Evolutionary conservation across 2,113 vertebrate species (phyloP), one percentile per base, ranked within the genome.

Genomic region (Heptranchias perlo): DNA sequence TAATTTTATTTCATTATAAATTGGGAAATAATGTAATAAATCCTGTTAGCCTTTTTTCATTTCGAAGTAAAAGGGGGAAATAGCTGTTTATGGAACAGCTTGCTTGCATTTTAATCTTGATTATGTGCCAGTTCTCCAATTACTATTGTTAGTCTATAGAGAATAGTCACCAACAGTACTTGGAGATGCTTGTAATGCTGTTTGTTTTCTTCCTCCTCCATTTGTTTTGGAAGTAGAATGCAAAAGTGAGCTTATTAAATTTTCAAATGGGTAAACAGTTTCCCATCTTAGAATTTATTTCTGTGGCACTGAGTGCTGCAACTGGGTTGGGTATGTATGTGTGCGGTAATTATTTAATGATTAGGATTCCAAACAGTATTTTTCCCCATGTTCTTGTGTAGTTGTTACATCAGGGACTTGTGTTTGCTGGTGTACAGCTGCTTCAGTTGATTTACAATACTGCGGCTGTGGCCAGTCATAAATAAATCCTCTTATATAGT

Each of bases 401-500:
- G 96, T 97, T 97, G 97, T 97, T 97, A 97, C 98, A 98, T 98
- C 97, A 97, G 98, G 98, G 98, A 98, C 98, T 97, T 97, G 97
- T 97, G 98, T 98, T 98, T 98, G 97, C 97, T 96, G 96, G 98
- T 96, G 97, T 98, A 97, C 98, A 99, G 98, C 98, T 99, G 98
- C 98, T 98, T 97, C 97, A 98, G 98, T 97, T 99, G 98, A 98
- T 99, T 98, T 98, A 98, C 98, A 98, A 97, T 97, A 97, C 98
- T 97, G 97, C 96, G 98, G 98, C 98, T 98, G 98, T 98, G 98
- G 98, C 98, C 98, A 98, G 98, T 98, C 98, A 98, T 99, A 98
- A 99, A 99, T 99, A 99, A 98, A 98, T 98, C 98, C 98, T 98
- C 98, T 99, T 99, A 99, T 98, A 98, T 98, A 98, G 98, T 98